Evolutionary conservation across 2,797 vertebrate genomes (phyloP).

Genomic region (Psittacula derbiana): DNA sequence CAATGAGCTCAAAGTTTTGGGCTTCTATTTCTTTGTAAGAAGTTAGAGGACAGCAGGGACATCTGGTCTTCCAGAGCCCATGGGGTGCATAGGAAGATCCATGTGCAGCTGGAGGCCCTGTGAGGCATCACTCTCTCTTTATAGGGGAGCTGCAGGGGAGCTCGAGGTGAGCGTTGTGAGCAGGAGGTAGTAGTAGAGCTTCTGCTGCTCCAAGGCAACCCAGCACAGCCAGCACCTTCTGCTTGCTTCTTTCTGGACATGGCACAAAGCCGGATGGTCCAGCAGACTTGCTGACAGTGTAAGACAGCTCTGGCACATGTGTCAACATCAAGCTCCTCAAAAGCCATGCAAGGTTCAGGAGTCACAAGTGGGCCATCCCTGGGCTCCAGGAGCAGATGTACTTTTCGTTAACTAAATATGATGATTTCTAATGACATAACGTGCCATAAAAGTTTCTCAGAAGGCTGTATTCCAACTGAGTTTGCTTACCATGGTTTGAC

Average conservation of each 20-base stretch:
- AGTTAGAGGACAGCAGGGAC: neutral
- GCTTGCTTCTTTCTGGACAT: neutral
- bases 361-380: neutral
- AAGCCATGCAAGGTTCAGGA: neutral
- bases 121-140: neutral
- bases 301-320: neutral
- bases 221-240: neutral
- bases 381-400: neutral
- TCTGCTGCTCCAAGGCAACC: neutral
- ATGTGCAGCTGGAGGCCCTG: accelerated
- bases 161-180: accelerated
- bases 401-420: neutral
- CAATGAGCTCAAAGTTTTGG: neutral
- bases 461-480: neutral
- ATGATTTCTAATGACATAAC: neutral
- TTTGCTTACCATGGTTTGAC: neutral
- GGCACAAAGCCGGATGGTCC: neutral
- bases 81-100: neutral
- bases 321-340: neutral
- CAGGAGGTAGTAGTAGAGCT: neutral
- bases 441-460: neutral
- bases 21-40: neutral
- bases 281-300: neutral
- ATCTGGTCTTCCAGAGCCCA: neutral
- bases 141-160: neutral